Evolutionary conservation across 2,113 vertebrate genomes (phyloP).

Genomic region (Eclectus roratus): DNA sequence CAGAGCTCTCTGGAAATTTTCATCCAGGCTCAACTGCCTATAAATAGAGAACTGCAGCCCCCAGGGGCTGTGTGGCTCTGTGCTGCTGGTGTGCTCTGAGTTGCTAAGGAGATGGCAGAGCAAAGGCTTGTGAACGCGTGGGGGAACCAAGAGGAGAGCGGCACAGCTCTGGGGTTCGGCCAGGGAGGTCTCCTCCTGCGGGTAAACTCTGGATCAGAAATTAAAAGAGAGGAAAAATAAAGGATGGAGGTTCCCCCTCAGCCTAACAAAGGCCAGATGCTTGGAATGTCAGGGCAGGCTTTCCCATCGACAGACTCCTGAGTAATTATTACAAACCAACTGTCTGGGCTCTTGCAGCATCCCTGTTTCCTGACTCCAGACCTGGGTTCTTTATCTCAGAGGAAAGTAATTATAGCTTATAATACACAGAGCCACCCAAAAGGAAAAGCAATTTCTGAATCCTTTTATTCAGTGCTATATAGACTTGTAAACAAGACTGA

Average conservation of each 20-base stretch:
- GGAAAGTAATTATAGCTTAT: conserved; percentile 1
- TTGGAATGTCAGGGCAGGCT: not conserved
- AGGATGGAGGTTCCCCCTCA: conserved; percentile 9
- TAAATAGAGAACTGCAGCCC: conserved; percentile 42
- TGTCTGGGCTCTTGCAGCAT: not conserved
- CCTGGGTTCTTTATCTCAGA: not conserved
- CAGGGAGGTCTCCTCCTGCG: not conserved
- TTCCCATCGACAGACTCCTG: not conserved
- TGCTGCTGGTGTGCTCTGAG: conserved; percentile 41
- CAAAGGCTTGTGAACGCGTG: not conserved
- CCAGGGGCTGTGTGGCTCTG: conserved; percentile 11
- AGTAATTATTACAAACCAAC: not conserved
- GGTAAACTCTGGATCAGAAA: not conserved
- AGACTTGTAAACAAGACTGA: not conserved
- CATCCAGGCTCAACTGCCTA: not conserved
- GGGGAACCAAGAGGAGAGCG: not conserved
- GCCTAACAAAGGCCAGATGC: conserved; percentile 3
- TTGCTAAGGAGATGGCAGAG: conserved; percentile 63
- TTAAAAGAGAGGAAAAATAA: fast-evolving
- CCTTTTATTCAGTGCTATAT: not conserved
- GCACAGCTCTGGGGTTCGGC: not conserved
- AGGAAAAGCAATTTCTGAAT: not conserved
- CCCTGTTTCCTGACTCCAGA: not conserved
- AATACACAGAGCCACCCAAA: not conserved
- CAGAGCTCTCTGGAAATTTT: conserved; percentile 52